Base-by-base conservation (phyloP, 1,140 invertebrate species). In the Epicauta chinensis region DNA sequence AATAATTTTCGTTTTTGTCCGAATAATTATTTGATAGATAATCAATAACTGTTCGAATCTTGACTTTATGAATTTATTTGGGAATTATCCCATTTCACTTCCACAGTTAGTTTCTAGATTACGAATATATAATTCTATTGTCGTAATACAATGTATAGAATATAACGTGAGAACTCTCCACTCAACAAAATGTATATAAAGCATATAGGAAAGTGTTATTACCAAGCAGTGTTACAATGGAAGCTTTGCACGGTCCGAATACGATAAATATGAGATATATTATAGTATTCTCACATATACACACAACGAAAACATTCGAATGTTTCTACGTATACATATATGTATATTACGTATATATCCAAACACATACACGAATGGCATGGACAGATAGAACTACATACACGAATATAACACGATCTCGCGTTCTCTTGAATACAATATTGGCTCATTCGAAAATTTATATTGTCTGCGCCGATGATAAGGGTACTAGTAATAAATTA, bases 391-490 rank as follows among this genome's bases (percentile, higher is more conserved):
- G 14, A 14, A 10, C 13, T 40, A 17, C 29, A 16, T 41, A 39
- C 14, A 39, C 13, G 13, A 2, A 39, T 16, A 39, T 39, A 39
- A 14, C 11, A 16, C 14, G n/a, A 36, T 6, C 35, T 12, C 14
- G 23, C 41, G 40, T 51, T 44, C 42, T 43, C 34, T 39, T 49
- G 47, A 59, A 56, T 56, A 59, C 54, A 64, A 61, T 64, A 66
- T 63, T 63, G 62, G 58, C 50, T 51, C 55, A 62, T 65, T 65
- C 57, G 56, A 53, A 64, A 68, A 65, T 64, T 64, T 65, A 65
- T 66, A 65, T 64, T 64, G 62, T 64, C 61, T 55, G 60, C 55
- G 58, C 57, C 63, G 61, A 60, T 65, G 65, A 67, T 67, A 66
- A 67, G 64, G 65, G 60, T 64, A 53, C 50, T 53, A 52, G 52